A percentile compares a stretch with the other conserved stretches of the same genome.
Conservation (phyloP, 2,797 vertebrate species). For the Smutsia gigantea region DNA sequence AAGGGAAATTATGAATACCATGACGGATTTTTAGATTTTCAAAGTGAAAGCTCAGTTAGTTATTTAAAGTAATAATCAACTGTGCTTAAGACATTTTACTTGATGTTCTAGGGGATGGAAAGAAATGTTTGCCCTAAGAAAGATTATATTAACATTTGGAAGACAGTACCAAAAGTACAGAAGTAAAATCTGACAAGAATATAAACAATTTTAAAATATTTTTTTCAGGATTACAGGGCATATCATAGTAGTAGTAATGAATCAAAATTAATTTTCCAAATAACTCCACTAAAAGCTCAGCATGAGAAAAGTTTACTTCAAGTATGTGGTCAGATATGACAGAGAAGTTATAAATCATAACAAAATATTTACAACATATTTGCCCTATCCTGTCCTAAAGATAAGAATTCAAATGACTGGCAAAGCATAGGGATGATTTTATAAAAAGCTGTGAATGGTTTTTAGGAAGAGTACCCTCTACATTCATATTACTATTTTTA, state of each 20-base stretch:
- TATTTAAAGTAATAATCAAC: neutral
- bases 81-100: constrained; percentile 24
- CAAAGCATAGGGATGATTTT: neutral
- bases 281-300: neutral
- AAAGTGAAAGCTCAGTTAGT: neutral
- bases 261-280: neutral
- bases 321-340: neutral
- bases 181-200: neutral
- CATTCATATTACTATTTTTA: constrained; percentile 42
- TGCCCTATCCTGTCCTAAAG: neutral
- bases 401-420: neutral
- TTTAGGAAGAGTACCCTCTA: neutral
- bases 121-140: neutral
- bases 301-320: neutral
- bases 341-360: neutral
- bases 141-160: neutral
- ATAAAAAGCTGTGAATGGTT: neutral
- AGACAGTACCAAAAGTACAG: neutral
- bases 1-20: neutral
- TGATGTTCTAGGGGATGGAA: neutral
- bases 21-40: neutral
- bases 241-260: neutral
- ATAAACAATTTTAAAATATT: neutral
- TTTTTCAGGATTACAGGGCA: neutral
- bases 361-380: neutral